Evolutionary conservation across 2,113 vertebrate species (phyloP).

Genomic region (Perca flavescens): DNA sequence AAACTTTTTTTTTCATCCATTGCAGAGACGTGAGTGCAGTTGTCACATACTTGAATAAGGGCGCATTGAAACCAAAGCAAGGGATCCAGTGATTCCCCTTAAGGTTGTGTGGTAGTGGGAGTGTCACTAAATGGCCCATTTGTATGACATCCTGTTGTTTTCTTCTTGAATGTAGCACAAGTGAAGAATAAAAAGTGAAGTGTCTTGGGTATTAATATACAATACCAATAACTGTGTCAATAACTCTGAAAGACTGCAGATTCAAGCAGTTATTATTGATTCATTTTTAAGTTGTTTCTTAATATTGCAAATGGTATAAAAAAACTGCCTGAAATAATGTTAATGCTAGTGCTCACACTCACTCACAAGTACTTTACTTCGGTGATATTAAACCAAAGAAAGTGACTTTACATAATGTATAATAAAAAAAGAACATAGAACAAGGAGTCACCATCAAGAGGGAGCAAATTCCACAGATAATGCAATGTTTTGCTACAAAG

Average conservation of each 20-base stretch:
- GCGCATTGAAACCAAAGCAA: too few species aligned
- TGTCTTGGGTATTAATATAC: slow-evolving; percentile 31
- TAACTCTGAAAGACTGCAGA: background rate
- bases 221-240: background rate
- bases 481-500: background rate
- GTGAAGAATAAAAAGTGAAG: too few species aligned
- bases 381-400: background rate
- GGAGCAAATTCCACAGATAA: background rate
- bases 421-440: background rate
- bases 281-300: background rate
- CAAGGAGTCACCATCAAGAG: background rate
- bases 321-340: background rate
- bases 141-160: too few species aligned
- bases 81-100: too few species aligned
- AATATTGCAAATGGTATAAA: background rate
- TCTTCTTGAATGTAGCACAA: too few species aligned
- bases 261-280: background rate
- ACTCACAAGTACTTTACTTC: too few species aligned
- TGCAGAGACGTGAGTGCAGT: background rate
- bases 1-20: too few species aligned
- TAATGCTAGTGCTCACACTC: background rate
- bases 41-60: background rate
- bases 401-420: background rate
- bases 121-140: too few species aligned
- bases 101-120: too few species aligned